Base-by-base conservation (phyloP, 2,797 vertebrate species). In the Gouania willdenowi region DNA sequence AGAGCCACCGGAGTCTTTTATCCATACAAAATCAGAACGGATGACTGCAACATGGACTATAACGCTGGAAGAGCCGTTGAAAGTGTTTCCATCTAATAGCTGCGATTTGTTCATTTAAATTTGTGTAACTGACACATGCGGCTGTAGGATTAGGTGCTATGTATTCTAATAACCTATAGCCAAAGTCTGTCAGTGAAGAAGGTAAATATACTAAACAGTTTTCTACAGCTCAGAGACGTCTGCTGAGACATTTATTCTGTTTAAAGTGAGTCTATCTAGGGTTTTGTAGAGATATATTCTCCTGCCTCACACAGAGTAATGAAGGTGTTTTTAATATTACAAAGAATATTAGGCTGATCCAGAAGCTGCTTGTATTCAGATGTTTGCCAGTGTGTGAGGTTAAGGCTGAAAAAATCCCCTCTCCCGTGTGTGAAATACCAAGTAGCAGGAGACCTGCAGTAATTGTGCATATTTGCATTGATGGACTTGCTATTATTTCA, bases 61-160 rank as follows among this genome's bases (percentile, higher is more conserved):
- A 25, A 41, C 47, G 65, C 51, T 44, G n/a, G 6, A 47, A 56
- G 55, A 36, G 37, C 41, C 53, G 70, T 73, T 23, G 29, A 77
- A 47, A 57, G 40, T 64, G 38, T 68, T 77, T 50, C 40, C 49
- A 27, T 71, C 61, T 77, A 79, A 84, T 77, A 77, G 59, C 46
- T 11, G 53, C 46, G 11, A 45, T 78, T 70, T 71, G 79, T 83
- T 77, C 47, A 82, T 82, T 74, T 55, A 46, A 82, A 79, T 66
- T 35, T 48, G 53, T 34, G 36, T 29, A 48, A n/a, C 66, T 44
- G 63, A 78, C 54, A 70, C 50, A 62, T 12, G 2, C 48, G 32
- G 26, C 53, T 48, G 12, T 34, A 48, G 62, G 51, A 72, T 66
- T 51, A 26, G 48, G 18, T 1, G 18, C 59, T 46, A 66, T 39